These are phyloP conservation scores for Cydia strobilella DNA, from an alignment of 1,140 invertebrate genomes.

Conservation along the genomic window DNA sequence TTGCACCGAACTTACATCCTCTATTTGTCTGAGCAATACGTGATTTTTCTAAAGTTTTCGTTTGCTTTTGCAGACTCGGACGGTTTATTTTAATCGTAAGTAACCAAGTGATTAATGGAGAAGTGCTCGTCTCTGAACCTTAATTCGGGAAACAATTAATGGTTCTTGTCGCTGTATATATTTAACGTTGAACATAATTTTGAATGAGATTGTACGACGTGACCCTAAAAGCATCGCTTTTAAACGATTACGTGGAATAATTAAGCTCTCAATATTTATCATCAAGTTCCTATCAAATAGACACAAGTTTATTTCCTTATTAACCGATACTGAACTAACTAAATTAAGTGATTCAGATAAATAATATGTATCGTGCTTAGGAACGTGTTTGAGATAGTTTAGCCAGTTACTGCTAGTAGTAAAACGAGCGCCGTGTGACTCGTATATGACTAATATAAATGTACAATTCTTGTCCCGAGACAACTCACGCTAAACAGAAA, in stretches of 20 bases:
- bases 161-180: background rate
- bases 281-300: constrained; percentile 23
- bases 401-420: background rate
- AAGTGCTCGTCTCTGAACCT: background rate
- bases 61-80: background rate
- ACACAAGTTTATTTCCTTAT: constrained; percentile 27
- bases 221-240: constrained; percentile 23
- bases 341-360: constrained; percentile 28
- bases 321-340: constrained; percentile 1
- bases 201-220: background rate
- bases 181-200: background rate
- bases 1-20: constrained; percentile 42
- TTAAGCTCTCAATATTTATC: constrained; percentile 18
- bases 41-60: constrained; percentile 26
- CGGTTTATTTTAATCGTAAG: background rate
- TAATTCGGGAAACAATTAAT: background rate
- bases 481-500: background rate
- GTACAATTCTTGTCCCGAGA: background rate
- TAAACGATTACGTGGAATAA: constrained; percentile 28
- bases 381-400: constrained; percentile 1
- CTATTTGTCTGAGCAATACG: constrained; percentile 40
- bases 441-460: constrained; percentile 4
- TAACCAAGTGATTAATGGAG: background rate
- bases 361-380: background rate
- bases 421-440: background rate